Base-by-base conservation (phyloP, 2,797 vertebrate species). In the Austrolebias charrua region DNA sequence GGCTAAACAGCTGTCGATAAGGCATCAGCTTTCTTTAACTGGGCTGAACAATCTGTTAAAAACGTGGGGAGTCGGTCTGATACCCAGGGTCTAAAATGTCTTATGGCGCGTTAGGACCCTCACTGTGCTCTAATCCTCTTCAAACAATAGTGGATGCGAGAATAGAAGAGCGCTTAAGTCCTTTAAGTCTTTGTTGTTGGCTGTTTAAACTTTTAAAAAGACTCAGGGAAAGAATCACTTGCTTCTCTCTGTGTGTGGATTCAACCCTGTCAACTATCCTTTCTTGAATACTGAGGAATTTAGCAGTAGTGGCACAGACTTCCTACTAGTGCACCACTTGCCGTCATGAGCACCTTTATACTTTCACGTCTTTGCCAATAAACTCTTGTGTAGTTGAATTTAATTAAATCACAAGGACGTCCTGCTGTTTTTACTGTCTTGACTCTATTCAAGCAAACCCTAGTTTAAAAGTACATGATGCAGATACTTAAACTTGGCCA, bases 91-190 rank as follows among this genome's bases (percentile, higher is more conserved):
- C 16, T 80, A 75, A 58, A 52, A n/a, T 1, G 24, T 50, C 46
- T 31, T 53, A 60, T 64, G 69, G 55, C 40, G 76, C 60, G 68
- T 75, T 38, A 2, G 61, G 62, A 68, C 67, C 71, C 71, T 63
- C 49, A 28, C 44, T 64, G 56, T 60, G 7, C 58, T 48, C 69
- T 88, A 88, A 87, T 87, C 85, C 82, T 79, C 63, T 38, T 79
- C 65, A 81, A 79, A 87, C 85, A 86, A 85, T 83, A 54, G 76
- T 58, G 71, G 69, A 71, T 66, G 75, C 69, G 55, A 76, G 74
- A 79, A 81, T 69, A 79, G 82, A 78, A 69, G 58, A 71, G 75
- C 62, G 65, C 56, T 71, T 80, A 80, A 84, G 58, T 76, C 70
- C 62, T 33, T 35, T 49, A 33, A 55, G 65, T 70, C 63, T 59